phyloP scores from a whole-genome alignment of 37 sponge, comb jelly and placozoan genomes.

The Theonella swinhoei region DNA sequence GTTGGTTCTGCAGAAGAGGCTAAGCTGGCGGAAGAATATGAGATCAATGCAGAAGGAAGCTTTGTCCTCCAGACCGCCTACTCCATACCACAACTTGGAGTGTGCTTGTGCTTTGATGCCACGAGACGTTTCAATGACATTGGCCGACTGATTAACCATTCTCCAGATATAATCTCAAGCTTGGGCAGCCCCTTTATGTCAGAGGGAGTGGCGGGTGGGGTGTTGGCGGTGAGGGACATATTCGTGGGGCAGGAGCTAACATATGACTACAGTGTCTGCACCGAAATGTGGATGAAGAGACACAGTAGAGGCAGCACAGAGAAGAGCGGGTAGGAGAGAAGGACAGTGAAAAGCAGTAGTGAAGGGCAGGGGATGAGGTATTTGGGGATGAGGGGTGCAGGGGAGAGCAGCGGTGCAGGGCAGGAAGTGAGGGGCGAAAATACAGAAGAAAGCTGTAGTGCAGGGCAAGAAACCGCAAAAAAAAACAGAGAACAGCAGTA shows the following conservation, averaged over 20 bases:
- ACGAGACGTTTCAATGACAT: neutral
- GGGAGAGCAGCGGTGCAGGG: neutral
- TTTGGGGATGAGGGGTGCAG: neutral
- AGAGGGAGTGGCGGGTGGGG: neutral
- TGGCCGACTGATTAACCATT: neutral
- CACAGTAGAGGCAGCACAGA: no score
- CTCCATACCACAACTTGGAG: neutral
- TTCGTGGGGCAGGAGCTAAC: neutral
- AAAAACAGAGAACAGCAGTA: no score
- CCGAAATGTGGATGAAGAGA: neutral
- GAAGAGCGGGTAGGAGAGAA: neutral
- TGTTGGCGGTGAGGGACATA: neutral
- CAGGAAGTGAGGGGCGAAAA: neutral
- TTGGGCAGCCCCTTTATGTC: neutral
- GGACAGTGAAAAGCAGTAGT: no score
- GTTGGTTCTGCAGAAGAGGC: neutral
- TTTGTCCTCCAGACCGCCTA: neutral
- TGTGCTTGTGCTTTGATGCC: neutral
- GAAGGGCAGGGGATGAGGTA: neutral
- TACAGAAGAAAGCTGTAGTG: neutral
- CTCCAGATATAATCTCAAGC: neutral
- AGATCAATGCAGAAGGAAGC: neutral
- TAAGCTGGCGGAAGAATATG: neutral
- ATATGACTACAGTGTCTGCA: neutral
- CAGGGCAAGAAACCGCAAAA: no score